phyloP scores from a whole-genome alignment of 2,888 invertebrate species.

The Yponomeuta plumbellus region DNA sequence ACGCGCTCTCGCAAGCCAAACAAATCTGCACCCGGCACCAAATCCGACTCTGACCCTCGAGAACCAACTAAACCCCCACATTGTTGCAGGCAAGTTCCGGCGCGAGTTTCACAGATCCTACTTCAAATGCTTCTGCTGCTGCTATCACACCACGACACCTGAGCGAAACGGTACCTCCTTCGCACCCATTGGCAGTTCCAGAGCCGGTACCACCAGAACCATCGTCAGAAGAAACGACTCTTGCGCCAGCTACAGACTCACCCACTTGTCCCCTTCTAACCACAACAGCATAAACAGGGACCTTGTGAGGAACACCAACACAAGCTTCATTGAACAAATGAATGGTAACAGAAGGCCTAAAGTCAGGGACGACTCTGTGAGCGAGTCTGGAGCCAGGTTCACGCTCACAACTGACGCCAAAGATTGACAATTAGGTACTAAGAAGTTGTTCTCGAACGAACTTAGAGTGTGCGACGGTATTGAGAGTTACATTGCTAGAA shows the following conservation, averaged over 20 bases:
- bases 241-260: conserved; percentile 63
- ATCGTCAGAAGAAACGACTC: conserved; percentile 66
- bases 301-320: conserved; percentile 58
- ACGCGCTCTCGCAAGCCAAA: not conserved
- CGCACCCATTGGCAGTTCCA: conserved; percentile 62
- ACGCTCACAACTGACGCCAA: conserved; percentile 56
- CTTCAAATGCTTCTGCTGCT: conserved; percentile 78
- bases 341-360: conserved; percentile 60
- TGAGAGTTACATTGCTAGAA: conserved; percentile 52
- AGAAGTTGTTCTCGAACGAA: conserved; percentile 35
- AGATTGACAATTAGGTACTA: conserved; percentile 59
- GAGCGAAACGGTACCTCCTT: conserved; percentile 64
- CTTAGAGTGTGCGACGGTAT: conserved; percentile 39
- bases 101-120: conserved; percentile 83
- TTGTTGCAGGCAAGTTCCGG: conserved; percentile 80
- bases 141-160: conserved; percentile 39
- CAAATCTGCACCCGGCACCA: not conserved
- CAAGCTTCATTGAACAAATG: conserved; percentile 66
- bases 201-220: conserved; percentile 62
- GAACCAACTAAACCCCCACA: not conserved
- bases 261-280: conserved; percentile 67
- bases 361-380: conserved; percentile 58
- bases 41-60: not conserved
- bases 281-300: conserved; percentile 64
- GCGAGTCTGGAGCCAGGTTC: conserved; percentile 61